phyloP scores from a whole-genome alignment of 2,113 vertebrate genomes.

The Aphyosemion australe region DNA sequence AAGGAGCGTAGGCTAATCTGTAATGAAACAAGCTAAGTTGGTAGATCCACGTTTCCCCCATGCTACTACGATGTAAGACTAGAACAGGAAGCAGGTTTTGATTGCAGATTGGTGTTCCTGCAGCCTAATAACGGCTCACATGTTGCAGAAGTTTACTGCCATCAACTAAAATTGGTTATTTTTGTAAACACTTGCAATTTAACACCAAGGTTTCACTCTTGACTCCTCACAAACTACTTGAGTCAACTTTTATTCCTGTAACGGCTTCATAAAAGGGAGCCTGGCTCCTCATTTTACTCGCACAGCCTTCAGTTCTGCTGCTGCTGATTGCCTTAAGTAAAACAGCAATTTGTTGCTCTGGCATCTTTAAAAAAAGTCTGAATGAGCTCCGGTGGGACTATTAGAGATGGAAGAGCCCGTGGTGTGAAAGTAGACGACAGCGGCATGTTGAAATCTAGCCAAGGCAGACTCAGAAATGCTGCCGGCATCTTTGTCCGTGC shows the following conservation, averaged over 20 bases:
- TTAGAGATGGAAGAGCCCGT: constrained; percentile 2
- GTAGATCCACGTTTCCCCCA: too few relatives aligned
- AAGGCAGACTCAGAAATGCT: constrained; percentile 3
- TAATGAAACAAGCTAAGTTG: too few relatives aligned
- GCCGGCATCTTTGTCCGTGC: neutral
- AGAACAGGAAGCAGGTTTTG: too few relatives aligned
- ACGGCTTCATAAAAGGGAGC: neutral
- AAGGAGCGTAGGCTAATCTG: too few relatives aligned
- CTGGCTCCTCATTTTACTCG: neutral
- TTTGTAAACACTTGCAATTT: neutral
- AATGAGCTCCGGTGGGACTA: neutral
- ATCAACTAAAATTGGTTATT: neutral
- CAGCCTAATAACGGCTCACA: neutral
- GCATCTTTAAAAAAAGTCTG: neutral
- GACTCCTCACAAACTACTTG: neutral
- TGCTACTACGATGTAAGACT: neutral
- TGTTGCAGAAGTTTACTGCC: neutral
- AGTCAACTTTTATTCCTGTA: neutral
- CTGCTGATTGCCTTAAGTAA: constrained; percentile 6
- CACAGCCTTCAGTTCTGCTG: neutral
- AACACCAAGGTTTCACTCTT: neutral
- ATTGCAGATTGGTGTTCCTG: neutral
- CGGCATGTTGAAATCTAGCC: constrained; percentile 35
- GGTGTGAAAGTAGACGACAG: constrained; percentile 15
- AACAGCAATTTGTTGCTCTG: neutral